phyloP scores from a whole-genome alignment of 2,888 invertebrate species.

The Stegophylla sp. region DNA sequence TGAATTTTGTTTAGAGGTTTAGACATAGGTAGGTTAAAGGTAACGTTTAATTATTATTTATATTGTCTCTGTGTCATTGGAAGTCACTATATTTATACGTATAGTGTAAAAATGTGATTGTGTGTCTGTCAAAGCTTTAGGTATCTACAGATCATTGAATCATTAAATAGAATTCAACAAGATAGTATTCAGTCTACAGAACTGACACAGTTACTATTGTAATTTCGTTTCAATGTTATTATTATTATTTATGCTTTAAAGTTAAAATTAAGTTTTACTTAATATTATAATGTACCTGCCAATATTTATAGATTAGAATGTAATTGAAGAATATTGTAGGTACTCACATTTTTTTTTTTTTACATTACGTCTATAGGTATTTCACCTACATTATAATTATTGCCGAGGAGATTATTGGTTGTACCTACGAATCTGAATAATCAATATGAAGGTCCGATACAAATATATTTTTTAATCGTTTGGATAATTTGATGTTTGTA shows the following conservation, averaged over 20 bases:
- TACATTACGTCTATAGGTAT: neutral
- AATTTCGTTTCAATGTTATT: neutral
- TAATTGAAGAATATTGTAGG: neutral
- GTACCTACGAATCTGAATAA: neutral
- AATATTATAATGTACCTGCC: neutral
- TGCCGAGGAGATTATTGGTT: too few relatives aligned
- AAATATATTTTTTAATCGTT: conserved; percentile 5
- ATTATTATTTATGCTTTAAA: conserved; percentile 1
- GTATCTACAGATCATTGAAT: neutral
- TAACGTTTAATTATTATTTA: too few relatives aligned
- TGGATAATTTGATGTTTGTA: neutral
- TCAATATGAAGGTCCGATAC: neutral
- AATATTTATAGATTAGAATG: neutral
- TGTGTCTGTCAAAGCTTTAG: neutral
- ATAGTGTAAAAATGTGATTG: neutral
- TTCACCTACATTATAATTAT: neutral
- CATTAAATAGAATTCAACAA: neutral
- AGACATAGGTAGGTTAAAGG: too few relatives aligned
- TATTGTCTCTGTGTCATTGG: too few relatives aligned
- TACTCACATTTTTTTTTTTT: neutral
- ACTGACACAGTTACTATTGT: neutral
- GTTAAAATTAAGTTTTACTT: neutral
- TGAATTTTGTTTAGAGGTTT: neutral
- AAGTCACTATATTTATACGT: neutral
- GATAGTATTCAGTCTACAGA: neutral